Conservation (phyloP, 1,140 invertebrate genomes). For the Drosophila suzukii region DNA sequence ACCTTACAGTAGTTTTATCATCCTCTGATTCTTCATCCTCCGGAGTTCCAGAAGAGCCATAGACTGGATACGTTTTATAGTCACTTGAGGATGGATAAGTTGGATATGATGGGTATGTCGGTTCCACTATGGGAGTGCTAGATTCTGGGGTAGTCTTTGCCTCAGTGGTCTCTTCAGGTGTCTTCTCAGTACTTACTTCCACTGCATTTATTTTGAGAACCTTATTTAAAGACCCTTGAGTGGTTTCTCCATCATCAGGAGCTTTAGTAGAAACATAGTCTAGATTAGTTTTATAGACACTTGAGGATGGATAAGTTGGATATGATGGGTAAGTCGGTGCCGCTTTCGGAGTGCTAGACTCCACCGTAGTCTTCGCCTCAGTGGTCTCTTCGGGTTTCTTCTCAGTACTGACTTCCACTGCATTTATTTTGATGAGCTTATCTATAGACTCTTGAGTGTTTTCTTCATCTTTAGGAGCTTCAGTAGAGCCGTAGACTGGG, state of each 20-base stretch:
- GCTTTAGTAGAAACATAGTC: neutral
- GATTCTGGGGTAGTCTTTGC: no score
- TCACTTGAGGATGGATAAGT: no score
- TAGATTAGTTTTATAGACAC: neutral
- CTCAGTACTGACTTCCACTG: no score
- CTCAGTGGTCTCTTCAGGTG: no score
- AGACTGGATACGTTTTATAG: neutral
- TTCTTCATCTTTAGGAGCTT: no score
- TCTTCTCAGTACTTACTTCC: no score
- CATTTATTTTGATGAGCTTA: no score
- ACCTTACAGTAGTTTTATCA: no score
- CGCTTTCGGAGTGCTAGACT: neutral
- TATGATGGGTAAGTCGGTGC: conserved; percentile 1
- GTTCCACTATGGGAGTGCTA: neutral
- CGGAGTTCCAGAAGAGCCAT: neutral
- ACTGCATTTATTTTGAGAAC: no score
- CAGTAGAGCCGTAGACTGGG: neutral
- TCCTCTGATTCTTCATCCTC: neutral
- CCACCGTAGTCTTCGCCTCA: neutral
- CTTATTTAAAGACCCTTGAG: no score
- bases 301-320: neutral
- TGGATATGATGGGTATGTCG: neutral
- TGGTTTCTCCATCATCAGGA: neutral
- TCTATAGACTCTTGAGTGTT: no score
- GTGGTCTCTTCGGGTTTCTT: neutral